Conservation (phyloP, 2,797 vertebrate species). For the Cirrhinus molitorella region DNA sequence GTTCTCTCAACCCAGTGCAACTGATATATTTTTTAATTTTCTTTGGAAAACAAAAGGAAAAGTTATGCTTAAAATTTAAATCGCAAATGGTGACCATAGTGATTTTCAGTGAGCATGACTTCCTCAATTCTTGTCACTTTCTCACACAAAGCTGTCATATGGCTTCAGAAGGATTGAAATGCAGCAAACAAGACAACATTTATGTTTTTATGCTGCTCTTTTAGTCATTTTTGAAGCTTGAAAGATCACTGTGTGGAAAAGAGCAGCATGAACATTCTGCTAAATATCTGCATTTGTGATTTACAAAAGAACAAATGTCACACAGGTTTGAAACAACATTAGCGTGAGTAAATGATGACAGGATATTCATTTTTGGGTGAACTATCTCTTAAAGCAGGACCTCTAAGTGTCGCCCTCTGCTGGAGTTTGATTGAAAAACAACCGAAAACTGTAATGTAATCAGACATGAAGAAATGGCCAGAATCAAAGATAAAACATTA, state of each 20-base stretch:
- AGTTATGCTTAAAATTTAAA: too few relatives aligned
- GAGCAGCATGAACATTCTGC: slow-evolving; percentile 7
- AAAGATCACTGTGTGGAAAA: background rate
- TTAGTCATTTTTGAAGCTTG: background rate
- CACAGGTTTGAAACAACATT: background rate
- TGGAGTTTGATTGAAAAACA: slow-evolving; percentile 2
- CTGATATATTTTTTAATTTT: background rate
- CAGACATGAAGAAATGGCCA: background rate
- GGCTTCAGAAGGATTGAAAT: background rate
- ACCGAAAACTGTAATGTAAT: too few relatives aligned
- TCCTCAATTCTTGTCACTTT: background rate
- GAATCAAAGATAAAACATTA: background rate
- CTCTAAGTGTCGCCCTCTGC: background rate
- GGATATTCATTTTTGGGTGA: background rate
- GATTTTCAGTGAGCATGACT: background rate
- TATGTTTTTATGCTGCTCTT: background rate
- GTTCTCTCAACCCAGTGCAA: background rate
- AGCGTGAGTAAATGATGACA: background rate
- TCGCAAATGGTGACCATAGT: background rate
- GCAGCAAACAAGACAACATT: background rate
- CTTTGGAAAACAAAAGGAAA: too few relatives aligned
- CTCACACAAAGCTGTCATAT: too few relatives aligned
- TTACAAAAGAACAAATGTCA: background rate
- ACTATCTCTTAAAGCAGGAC: background rate
- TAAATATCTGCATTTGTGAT: background rate